Percentiles rank a stretch among this genome's conserved stretches.
These are phyloP conservation scores for Cremastinae sp. DNA, from an alignment of 2,888 invertebrate species.

Conservation along the genomic window DNA sequence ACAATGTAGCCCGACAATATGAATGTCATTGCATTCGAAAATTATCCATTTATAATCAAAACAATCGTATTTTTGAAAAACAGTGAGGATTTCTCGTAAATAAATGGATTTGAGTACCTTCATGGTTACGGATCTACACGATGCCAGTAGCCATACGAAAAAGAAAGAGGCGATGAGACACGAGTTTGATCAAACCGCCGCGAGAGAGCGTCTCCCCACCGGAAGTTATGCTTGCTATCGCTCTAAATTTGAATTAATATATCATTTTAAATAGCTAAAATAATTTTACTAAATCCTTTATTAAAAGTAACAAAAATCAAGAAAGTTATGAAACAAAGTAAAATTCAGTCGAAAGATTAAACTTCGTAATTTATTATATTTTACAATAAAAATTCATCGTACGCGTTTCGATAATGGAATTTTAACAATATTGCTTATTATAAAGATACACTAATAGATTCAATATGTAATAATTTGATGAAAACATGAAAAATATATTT, in stretches of 20 bases:
- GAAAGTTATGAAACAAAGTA: slow-evolving; percentile 12
- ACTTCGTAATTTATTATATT: slow-evolving; percentile 39
- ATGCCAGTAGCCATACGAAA: slow-evolving; percentile 65
- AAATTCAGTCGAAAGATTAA: slow-evolving; percentile 25
- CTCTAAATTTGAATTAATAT: not conserved
- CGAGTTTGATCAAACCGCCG: slow-evolving; percentile 26
- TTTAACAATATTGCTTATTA: slow-evolving; percentile 43
- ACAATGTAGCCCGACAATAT: slow-evolving; percentile 47
- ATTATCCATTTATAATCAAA: slow-evolving; percentile 37
- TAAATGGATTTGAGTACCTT: slow-evolving; percentile 68
- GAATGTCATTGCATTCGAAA: slow-evolving; percentile 39
- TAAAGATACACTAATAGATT: slow-evolving; percentile 31
- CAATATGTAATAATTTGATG: slow-evolving; percentile 22
- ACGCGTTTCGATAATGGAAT: slow-evolving; percentile 27
- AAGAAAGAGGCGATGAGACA: slow-evolving; percentile 66
- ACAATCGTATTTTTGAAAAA: slow-evolving; percentile 32
- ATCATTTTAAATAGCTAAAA: not conserved
- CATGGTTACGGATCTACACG: slow-evolving; percentile 67
- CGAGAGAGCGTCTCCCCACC: slow-evolving; percentile 39
- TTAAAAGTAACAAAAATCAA: no score
- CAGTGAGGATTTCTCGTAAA: slow-evolving; percentile 63
- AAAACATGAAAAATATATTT: slow-evolving; percentile 10
- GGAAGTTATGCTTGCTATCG: slow-evolving; percentile 31
- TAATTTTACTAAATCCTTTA: not conserved
- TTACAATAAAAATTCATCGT: slow-evolving; percentile 43